A percentile compares a stretch with the other conserved stretches of the same genome.
Conservation (phyloP, 2,113 vertebrate species). For the Rousettus leschenaultii region DNA sequence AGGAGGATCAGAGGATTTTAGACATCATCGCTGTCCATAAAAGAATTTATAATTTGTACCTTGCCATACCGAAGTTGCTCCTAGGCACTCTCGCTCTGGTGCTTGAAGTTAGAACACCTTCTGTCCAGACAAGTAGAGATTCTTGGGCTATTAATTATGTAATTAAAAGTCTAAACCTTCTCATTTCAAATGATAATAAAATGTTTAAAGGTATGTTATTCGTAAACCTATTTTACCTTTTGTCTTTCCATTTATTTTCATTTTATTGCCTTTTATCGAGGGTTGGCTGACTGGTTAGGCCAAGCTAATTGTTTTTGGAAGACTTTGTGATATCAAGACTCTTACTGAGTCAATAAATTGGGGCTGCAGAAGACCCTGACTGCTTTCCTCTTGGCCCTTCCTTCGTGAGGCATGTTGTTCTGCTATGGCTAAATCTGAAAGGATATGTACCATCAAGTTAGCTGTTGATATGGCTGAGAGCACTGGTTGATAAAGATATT, state of each 20-base stretch:
- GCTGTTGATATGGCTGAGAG: background rate
- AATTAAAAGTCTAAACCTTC: constrained; percentile 64
- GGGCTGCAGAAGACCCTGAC: background rate
- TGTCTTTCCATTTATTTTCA: constrained; percentile 46
- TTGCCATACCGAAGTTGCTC: background rate
- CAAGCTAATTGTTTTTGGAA: constrained; percentile 61
- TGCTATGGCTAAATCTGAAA: background rate
- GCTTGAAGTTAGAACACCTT: constrained; percentile 60
- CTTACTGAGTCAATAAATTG: constrained; percentile 20
- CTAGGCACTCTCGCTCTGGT: constrained; percentile 18
- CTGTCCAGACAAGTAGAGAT: constrained; percentile 67
- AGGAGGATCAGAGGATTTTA: constrained; percentile 54
- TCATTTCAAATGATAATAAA: constrained; percentile 70
- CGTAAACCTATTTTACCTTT: constrained; percentile 61
- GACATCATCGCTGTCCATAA: constrained; percentile 24
- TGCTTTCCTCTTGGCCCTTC: background rate
- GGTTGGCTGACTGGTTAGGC: background rate
- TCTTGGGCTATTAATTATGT: constrained; percentile 66
- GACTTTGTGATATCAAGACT: constrained; percentile 17
- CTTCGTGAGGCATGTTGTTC: background rate
- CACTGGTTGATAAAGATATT: background rate
- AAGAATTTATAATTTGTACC: constrained; percentile 59
- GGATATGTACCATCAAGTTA: background rate
- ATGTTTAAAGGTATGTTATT: constrained; percentile 65
- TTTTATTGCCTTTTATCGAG: constrained; percentile 56